Evolutionary conservation across 2,797 vertebrate genomes (phyloP).

Genomic region (Bufotes viridis): DNA sequence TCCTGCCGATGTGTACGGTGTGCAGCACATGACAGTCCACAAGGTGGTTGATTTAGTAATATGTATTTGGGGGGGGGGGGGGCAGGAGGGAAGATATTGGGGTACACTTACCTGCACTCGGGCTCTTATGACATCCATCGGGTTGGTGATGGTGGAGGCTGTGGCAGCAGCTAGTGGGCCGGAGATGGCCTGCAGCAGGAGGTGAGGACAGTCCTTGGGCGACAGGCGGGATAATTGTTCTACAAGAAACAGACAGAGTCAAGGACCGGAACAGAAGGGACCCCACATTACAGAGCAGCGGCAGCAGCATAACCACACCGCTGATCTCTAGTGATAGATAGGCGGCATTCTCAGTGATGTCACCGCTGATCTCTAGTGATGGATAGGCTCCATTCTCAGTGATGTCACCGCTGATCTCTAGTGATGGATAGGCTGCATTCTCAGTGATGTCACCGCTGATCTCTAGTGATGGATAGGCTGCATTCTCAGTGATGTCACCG

Average conservation of each 20-base stretch:
- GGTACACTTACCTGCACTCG: slow-evolving; percentile 85
- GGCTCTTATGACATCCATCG: slow-evolving; percentile 95
- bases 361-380: no score
- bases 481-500: no score
- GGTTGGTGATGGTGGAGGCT: slow-evolving; percentile 94
- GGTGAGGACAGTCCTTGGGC: slow-evolving; percentile 92
- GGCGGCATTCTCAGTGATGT: no score
- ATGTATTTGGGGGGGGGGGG: no score
- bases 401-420: no score
- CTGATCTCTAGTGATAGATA: neutral
- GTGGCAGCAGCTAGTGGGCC: slow-evolving; percentile 94
- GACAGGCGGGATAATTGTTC: slow-evolving; percentile 91
- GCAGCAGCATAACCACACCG: neutral
- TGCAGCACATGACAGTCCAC: no score
- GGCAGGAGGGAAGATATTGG: no score
- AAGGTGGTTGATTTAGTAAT: no score
- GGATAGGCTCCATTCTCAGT: no score
- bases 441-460: no score
- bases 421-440: no score
- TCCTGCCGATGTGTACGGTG: neutral
- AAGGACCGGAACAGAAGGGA: neutral
- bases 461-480: no score
- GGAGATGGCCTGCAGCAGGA: slow-evolving; percentile 91
- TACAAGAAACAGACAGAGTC: slow-evolving; percentile 65
- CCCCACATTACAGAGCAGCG: neutral